Percentiles rank a stretch among this genome's conserved stretches.
phyloP scores from a whole-genome alignment of 1,140 invertebrate genomes.

The Harpegnathos saltator region DNA sequence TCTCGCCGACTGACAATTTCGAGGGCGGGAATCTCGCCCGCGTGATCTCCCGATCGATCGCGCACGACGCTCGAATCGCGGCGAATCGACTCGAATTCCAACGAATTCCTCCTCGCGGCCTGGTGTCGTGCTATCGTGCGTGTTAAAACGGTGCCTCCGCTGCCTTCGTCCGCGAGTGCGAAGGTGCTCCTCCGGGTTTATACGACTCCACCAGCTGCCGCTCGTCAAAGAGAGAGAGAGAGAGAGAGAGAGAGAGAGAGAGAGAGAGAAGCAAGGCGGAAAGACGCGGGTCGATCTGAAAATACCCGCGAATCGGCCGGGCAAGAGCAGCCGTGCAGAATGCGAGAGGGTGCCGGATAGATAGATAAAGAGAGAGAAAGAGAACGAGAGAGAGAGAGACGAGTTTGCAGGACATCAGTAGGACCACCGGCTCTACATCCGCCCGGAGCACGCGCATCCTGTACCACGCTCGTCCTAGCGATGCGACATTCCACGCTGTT shows the following conservation, averaged over 20 bases:
- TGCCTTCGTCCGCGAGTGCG: slow-evolving; percentile 9
- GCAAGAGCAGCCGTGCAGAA: slow-evolving; percentile 7
- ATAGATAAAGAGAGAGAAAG: too few relatives aligned
- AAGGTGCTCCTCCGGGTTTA: slow-evolving; percentile 21
- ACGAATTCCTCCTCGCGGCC: slow-evolving; percentile 1
- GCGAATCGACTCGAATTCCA: not conserved
- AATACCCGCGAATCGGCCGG: slow-evolving; percentile 15
- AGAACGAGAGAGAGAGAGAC: slow-evolving; percentile 41
- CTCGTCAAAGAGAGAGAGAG: slow-evolving; percentile 4
- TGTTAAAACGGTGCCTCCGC: slow-evolving; percentile 39
- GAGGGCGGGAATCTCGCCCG: too few relatives aligned
- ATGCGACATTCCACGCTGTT: slow-evolving; percentile 73
- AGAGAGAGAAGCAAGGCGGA: not conserved
- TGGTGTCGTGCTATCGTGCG: slow-evolving; percentile 27
- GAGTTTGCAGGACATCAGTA: slow-evolving; percentile 41
- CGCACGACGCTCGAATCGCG: not conserved
- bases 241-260: not conserved
- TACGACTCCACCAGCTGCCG: slow-evolving; percentile 32
- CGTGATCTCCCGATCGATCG: slow-evolving; percentile 3
- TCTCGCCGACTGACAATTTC: too few relatives aligned
- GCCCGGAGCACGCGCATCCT: slow-evolving; percentile 64
- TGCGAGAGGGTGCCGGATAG: slow-evolving; percentile 16
- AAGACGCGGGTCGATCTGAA: slow-evolving; percentile 39
- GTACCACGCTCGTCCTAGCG: slow-evolving; percentile 64
- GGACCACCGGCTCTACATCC: slow-evolving; percentile 31